Evolutionary conservation across 2,888 invertebrate species (phyloP).

Genomic region (Chrysolina oricalcia): DNA sequence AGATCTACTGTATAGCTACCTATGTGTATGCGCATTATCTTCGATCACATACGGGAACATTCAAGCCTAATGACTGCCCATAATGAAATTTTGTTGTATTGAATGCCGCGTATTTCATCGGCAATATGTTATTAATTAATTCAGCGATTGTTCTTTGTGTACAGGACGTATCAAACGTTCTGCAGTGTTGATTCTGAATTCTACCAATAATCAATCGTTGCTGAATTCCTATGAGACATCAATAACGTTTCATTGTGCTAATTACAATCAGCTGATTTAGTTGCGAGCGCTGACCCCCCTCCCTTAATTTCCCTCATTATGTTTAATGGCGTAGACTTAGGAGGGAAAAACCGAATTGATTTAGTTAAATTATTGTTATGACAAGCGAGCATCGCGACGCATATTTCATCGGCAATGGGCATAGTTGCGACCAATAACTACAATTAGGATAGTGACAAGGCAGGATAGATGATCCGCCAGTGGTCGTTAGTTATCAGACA

Average conservation of each 20-base stretch:
- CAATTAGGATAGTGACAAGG: conserved; percentile 70
- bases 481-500: conserved; percentile 67
- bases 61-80: conserved; percentile 51
- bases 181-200: conserved; percentile 64
- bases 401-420: conserved; percentile 70
- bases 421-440: conserved; percentile 71
- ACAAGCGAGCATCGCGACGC: conserved; percentile 66
- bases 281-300: conserved; percentile 67
- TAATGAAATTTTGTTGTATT: conserved; percentile 55
- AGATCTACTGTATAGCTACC: not conserved
- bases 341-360: conserved; percentile 69
- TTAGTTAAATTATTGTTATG: conserved; percentile 71
- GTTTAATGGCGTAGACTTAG: conserved; percentile 70
- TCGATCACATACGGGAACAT: conserved; percentile 49
- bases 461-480: conserved; percentile 68
- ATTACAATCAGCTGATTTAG: conserved; percentile 71
- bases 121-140: conserved; percentile 65
- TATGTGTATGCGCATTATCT: conserved; percentile 40
- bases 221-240: conserved; percentile 69
- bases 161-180: conserved; percentile 62
- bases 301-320: conserved; percentile 70
- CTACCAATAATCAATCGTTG: conserved; percentile 64
- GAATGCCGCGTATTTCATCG: conserved; percentile 58
- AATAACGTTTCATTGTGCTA: conserved; percentile 69
- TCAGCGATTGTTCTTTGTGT: conserved; percentile 63